Evolutionary conservation across 2,797 vertebrate species (phyloP), one percentile per base, ranked within the genome.

Genomic region (Tamandua tetradactyla): DNA sequence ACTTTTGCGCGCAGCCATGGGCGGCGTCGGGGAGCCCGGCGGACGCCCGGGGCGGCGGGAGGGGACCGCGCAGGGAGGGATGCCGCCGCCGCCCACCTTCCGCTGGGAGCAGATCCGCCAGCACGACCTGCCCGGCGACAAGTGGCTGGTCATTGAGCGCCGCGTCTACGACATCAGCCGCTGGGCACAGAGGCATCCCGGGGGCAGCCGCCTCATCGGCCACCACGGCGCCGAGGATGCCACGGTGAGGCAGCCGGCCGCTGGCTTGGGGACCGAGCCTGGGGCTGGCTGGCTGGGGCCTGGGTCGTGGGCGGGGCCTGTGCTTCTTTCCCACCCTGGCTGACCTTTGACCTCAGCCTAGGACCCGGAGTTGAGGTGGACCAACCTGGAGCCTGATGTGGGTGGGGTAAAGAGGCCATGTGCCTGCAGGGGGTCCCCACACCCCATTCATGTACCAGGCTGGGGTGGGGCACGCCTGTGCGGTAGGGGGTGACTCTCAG

Each of bases 61-160:
- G 80, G 89, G 76, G 64, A 49, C 94, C 32, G 82, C 71, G 78
- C 93, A 20, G 81, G 94, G 52, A 22, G 64, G 94, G n/a, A n/a
- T n/a, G 90, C 79, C 61, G 81, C 95, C 95, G 87, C 90, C 96
- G 79, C 97, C 94, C 92, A 82, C 89, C 61, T 78, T 94, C 68
- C 85, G 92, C 97, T 97, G 97, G 97, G 94, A 96, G 62, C 96
- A 97, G 96, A 96, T 97, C 96, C 97, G 96, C 74, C 20, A 18
- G 88, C 97, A 97, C 95, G 76, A 96, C 96, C 94, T 96, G 91
- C 97, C 97, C 0, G 95, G 95, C 87, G 97, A 97, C 97, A 96
- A 96, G 97, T 97, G 97, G 97, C 96, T 97, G 96, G 97, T 97
- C 78, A 91, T 97, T 47, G 96, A 97, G 90, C 97, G 96, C 83